Percentiles rank a stretch among this genome's conserved stretches.
Evolutionary conservation across 2,888 invertebrate genomes (phyloP).

Genomic region (Acronicta alni): DNA sequence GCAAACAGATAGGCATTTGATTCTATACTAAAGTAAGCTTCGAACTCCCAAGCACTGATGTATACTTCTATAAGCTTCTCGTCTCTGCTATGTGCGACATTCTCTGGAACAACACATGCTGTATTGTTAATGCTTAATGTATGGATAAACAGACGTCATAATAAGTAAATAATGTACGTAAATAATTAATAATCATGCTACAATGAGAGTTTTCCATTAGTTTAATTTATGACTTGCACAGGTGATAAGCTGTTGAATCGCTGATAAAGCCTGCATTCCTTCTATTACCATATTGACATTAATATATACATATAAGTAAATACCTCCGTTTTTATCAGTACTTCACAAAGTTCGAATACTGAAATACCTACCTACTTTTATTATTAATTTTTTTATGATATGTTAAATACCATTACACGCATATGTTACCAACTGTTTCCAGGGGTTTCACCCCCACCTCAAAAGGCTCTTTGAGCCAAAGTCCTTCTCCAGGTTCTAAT

Average conservation of each 20-base stretch:
- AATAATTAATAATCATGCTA: not conserved
- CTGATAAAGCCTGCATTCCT: slow-evolving; percentile 3
- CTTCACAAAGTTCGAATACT: no score
- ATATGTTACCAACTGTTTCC: no score
- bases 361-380: no score
- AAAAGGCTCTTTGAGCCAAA: no score
- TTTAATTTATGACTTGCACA: not conserved
- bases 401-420: no score
- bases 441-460: no score
- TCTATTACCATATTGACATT: not conserved
- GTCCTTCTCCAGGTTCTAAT: no score
- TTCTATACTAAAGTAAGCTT: slow-evolving; percentile 71
- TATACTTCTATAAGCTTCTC: slow-evolving; percentile 80
- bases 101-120: slow-evolving; percentile 75
- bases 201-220: not conserved
- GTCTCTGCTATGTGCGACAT: slow-evolving; percentile 83
- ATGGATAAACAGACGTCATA: slow-evolving; percentile 5
- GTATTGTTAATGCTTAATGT: not conserved
- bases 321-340: not conserved
- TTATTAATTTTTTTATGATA: no score
- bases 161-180: not conserved
- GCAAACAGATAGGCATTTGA: slow-evolving; percentile 78
- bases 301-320: not conserved
- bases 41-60: slow-evolving; percentile 80
- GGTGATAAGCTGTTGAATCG: not conserved